A percentile compares a stretch with the other conserved stretches of the same genome.
Conservation (phyloP, 2,113 vertebrate species). For the Cynoglossus semilaevis region DNA sequence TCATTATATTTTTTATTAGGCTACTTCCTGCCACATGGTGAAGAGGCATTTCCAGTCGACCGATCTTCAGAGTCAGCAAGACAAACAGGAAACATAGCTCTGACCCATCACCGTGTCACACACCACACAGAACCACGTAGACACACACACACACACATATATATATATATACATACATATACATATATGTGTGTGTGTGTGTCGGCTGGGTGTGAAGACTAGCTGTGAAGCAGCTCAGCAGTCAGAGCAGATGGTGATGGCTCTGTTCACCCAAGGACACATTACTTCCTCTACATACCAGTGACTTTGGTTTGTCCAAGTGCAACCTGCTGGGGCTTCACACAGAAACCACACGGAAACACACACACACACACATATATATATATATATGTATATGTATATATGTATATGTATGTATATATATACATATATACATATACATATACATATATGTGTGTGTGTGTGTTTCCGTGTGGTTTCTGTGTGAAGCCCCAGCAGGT, state of each 20-base stretch:
- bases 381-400: too few species aligned
- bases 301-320: conserved; percentile 21
- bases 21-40: conserved; percentile 44
- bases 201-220: too few species aligned
- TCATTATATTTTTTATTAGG: too few species aligned
- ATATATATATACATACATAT: too few species aligned
- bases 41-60: conserved; percentile 44
- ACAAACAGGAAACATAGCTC: conserved; percentile 62
- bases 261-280: conserved; percentile 32
- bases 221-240: neutral
- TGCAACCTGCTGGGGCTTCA: too few species aligned
- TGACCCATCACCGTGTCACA: conserved; percentile 43
- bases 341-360: too few species aligned
- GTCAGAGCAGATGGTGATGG: conserved; percentile 50
- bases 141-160: conserved; percentile 14
- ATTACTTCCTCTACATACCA: conserved; percentile 35
- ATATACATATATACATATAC: too few species aligned
- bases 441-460: too few species aligned
- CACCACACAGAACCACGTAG: conserved; percentile 20
- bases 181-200: neutral
- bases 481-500: conserved; percentile 19
- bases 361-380: too few species aligned
- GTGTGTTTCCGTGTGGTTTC: too few species aligned
- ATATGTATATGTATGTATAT: too few species aligned
- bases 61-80: conserved; percentile 31